Base-by-base conservation (phyloP, 2,113 vertebrate genomes). In the Nibea coibor region DNA sequence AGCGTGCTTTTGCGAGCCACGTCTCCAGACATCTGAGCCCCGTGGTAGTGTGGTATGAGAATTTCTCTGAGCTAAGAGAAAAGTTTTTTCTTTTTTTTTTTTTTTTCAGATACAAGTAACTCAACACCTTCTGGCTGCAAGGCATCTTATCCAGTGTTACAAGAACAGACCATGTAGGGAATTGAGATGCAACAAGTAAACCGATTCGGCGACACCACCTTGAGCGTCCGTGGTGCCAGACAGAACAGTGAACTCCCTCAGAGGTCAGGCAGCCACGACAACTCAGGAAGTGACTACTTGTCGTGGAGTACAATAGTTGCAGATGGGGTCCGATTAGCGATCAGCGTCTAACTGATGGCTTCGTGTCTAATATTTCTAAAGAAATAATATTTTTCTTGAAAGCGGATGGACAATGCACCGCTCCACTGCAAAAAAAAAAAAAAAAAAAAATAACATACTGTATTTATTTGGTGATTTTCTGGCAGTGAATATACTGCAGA, bases 61-160 rank as follows among this genome's bases (percentile, higher is more conserved):
- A 31, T 17, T 42, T 54, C 10, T 77, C 16, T n/a, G 8, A 43
- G 43, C 28, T 24, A 12, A 54, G 4, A 35, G 16, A n/a, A 15
- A 51, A 24, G 19, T 3, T 57, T 20, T 26, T 1, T 26, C 2
- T 26, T 26, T 26, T 26, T 26, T 1, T 26, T 26, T 26, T 26
- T 26, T 26, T 20, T 53, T 61, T 53, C 10, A 12, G 43, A 28
- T n/a, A 68, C 20, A 3, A 78, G 53, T 58, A 50, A 63, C 43
- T 56, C 71, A 57, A 58, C 42, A 43, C 35, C 61, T 26, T 43
- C 61, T 72, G 7, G 56, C 71, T 22, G 4, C 62, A 24, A 71
- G 71, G 80, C 63, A 68, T 50, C 39, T 20, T 22, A 48, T 57
- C 66, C 26, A 57, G 47, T 66, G 65, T 70, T 24, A 63, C 74